Evolutionary conservation across 2,113 vertebrate species (phyloP).

Genomic region (Neogobius melanostomus): DNA sequence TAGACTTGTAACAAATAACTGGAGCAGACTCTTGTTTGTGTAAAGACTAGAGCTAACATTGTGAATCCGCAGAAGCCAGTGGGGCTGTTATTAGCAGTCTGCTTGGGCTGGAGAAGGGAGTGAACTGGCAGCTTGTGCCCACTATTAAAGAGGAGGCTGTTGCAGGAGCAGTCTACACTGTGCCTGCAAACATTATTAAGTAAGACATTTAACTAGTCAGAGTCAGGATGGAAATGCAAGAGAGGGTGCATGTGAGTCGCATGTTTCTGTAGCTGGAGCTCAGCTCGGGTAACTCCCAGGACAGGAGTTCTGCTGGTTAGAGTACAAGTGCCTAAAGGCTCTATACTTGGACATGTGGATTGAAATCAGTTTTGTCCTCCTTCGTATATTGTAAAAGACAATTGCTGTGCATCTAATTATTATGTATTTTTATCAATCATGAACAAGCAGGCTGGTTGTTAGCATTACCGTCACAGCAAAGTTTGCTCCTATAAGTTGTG

Average conservation of each 20-base stretch:
- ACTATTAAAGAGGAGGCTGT: slow-evolving; percentile 56
- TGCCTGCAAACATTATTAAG: slow-evolving; percentile 50
- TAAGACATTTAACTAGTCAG: slow-evolving; percentile 44
- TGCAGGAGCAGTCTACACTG: slow-evolving; percentile 42
- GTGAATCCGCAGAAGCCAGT: slow-evolving; percentile 56
- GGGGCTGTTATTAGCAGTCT: slow-evolving; percentile 65
- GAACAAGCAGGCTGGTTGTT: too few species aligned
- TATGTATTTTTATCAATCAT: too few species aligned
- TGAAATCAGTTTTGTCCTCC: too few species aligned
- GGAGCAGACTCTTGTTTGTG: slow-evolving; percentile 40
- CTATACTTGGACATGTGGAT: too few species aligned
- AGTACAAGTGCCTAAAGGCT: neutral
- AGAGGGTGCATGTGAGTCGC: slow-evolving; percentile 24
- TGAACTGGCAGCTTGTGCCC: slow-evolving; percentile 52
- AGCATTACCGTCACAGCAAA: too few species aligned
- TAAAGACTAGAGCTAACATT: slow-evolving; percentile 15
- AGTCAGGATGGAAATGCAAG: slow-evolving; percentile 41
- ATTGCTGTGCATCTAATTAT: too few species aligned
- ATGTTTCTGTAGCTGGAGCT: slow-evolving; percentile 45
- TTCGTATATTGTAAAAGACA: too few species aligned
- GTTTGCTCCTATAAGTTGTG: too few species aligned
- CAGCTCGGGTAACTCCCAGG: slow-evolving; percentile 16
- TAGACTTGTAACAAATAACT: slow-evolving; percentile 45
- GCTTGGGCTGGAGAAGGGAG: slow-evolving; percentile 50
- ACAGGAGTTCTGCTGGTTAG: neutral